Conservation (phyloP, 2,797 vertebrate species). For the Sebastes vulpes region DNA sequence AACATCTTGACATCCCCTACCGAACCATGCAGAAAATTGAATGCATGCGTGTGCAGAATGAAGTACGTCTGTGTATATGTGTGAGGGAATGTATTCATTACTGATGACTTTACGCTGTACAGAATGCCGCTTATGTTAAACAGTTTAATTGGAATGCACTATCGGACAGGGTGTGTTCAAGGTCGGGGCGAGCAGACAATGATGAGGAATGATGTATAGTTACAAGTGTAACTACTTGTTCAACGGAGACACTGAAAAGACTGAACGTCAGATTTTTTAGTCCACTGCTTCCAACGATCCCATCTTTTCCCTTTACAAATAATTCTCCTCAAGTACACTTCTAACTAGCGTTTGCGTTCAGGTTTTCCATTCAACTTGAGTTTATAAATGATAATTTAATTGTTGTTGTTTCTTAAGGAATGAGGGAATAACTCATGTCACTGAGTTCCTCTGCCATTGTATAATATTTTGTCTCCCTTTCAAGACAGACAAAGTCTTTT, state of each 20-base stretch:
- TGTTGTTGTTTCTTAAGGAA: neutral
- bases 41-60: slow-evolving; percentile 31
- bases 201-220: slow-evolving; percentile 13
- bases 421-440: neutral
- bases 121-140: slow-evolving; percentile 19
- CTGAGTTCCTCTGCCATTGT: neutral
- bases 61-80: neutral
- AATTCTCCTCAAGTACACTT: neutral
- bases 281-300: neutral
- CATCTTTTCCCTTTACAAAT: neutral
- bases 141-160: slow-evolving; percentile 23
- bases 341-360: neutral
- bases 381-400: neutral
- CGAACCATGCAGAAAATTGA: slow-evolving; percentile 21
- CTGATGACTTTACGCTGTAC: slow-evolving; percentile 15
- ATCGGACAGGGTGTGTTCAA: slow-evolving; percentile 19
- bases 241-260: neutral
- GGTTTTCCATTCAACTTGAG: neutral
- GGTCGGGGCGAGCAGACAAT: slow-evolving; percentile 28
- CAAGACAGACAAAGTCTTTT: slow-evolving; percentile 9
- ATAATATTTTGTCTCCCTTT: neutral
- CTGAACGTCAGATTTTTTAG: neutral
- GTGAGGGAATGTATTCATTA: neutral
- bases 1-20: too few relatives aligned
- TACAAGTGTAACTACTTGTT: slow-evolving; percentile 19